Evolutionary conservation across 2,888 invertebrate genomes (phyloP).

Genomic region (Cheilosia scutellata): DNA sequence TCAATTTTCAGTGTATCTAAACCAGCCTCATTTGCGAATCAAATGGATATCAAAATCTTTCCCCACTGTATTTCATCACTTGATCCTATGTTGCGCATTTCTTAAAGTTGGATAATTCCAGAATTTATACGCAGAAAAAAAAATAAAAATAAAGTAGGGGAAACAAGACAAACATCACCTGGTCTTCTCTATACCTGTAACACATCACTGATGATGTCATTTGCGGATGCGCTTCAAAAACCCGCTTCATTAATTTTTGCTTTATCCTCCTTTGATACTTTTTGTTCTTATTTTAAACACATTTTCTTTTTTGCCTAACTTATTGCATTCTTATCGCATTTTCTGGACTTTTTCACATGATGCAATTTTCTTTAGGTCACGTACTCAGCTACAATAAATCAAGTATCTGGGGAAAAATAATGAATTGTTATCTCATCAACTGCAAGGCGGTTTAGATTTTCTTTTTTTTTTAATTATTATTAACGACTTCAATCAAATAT

Average conservation of each 20-base stretch:
- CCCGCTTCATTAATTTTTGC: neutral
- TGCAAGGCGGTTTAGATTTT: neutral
- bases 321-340: conserved; percentile 29
- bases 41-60: neutral
- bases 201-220: conserved; percentile 5
- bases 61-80: neutral
- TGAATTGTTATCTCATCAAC: conserved; percentile 1
- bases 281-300: neutral
- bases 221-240: neutral
- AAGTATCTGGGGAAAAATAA: conserved; percentile 3
- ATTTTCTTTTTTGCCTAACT: neutral
- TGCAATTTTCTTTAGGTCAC: conserved; percentile 34
- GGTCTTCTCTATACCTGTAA: neutral
- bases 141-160: neutral
- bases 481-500: neutral
- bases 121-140: neutral
- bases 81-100: neutral
- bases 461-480: neutral
- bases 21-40: too few relatives aligned
- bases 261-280: neutral
- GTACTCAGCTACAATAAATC: conserved; percentile 1
- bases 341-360: conserved; percentile 6
- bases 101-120: neutral
- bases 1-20: too few relatives aligned
- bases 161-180: neutral